Evolutionary conservation across 2,888 invertebrate species (phyloP), one percentile per base, ranked within the genome.

Genomic region (Netelia inedita): DNA sequence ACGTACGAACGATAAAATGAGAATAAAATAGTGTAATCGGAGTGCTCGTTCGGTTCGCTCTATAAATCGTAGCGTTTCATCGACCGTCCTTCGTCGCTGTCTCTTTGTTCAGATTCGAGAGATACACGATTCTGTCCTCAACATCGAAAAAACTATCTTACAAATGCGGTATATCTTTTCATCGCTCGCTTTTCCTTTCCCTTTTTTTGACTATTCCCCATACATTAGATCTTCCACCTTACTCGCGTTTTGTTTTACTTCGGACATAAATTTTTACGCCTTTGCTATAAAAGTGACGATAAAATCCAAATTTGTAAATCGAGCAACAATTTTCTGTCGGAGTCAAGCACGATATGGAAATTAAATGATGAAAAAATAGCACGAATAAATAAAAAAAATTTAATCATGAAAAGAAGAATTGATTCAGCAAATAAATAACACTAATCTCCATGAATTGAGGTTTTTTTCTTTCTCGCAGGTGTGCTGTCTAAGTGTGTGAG

Each of bases 1-100:
- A 95, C 35, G 46, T 35, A 23, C 55, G 46, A 83, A 76, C 41
- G 28, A 75, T 73, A 61, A 53, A 50, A n/a, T 69, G 14, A 50
- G 41, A 74, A 46, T 46, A 46, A 46, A 53, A 59, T 59, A 61
- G 19, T 23, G 21, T 68, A 57, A 61, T 68, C 46, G 14, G 8
- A 46, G 46, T 46, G 10, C 6, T 46, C 46, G 46, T 46, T 14
- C 46, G 14, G 46, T 46, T 46, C 14, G 46, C 14, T 46, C 14
- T 11, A 46, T 46, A 46, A 19, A 57, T 57, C 57, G 8, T 16
- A 19, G 2, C 10, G 46, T 46, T 46, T 46, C 3, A 57, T 57
- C 19, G 57, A 19, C 2, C 19, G 57, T 2, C 46, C 10, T 57
- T 21, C 21, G 0, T 19, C 19, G 57, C 5, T 16, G 10, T 19